Evolutionary conservation across 2,113 vertebrate species (phyloP).

Genomic region (Ondatra zibethicus): DNA sequence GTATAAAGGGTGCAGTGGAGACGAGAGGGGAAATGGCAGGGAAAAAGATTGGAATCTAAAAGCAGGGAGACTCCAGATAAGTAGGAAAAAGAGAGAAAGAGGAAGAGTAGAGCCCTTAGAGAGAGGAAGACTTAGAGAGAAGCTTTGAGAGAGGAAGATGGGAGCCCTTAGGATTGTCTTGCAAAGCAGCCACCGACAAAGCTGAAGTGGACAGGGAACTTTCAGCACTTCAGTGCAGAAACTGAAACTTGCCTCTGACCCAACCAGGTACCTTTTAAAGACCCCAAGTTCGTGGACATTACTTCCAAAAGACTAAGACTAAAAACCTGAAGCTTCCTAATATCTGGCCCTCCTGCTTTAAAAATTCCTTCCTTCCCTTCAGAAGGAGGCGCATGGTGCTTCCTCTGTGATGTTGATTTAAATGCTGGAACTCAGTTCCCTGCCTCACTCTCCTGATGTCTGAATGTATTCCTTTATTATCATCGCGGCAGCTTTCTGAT

Average conservation of each 20-base stretch:
- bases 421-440: constrained; percentile 83
- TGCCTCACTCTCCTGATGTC: constrained; percentile 86
- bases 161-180: background rate
- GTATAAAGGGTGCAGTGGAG: background rate
- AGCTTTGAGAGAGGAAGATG: background rate
- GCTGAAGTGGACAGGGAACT: background rate
- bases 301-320: constrained; percentile 86
- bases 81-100: background rate
- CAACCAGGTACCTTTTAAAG: constrained; percentile 69
- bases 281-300: constrained; percentile 81
- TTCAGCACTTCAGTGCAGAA: background rate
- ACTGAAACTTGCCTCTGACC: background rate
- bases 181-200: background rate
- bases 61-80: background rate
- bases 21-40: background rate
- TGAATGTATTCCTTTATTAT: constrained; percentile 89
- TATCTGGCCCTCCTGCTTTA: constrained; percentile 84
- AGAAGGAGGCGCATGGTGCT: constrained; percentile 64
- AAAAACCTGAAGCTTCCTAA: constrained; percentile 84
- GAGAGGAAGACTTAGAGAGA: background rate
- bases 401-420: constrained; percentile 84
- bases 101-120: background rate
- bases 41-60: background rate
- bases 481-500: constrained; percentile 89
- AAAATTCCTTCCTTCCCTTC: constrained; percentile 87